A percentile compares a stretch with the other conserved stretches of the same genome.
Evolutionary conservation across 2,113 vertebrate species (phyloP).

Genomic region (Oncorhynchus tshawytscha): DNA sequence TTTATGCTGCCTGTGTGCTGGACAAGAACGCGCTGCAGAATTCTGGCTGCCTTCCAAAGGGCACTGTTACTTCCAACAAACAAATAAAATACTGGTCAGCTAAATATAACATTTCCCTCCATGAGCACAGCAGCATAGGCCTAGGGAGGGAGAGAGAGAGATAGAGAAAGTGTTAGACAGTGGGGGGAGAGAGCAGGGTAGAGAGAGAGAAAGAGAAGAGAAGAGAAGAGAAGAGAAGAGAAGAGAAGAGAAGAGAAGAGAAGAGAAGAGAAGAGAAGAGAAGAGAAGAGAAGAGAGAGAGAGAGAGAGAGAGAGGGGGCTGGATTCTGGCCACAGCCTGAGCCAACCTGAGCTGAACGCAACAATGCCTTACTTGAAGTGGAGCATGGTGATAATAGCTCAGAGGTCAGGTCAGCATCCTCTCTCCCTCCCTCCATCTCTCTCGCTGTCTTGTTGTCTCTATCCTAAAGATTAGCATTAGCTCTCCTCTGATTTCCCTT

Average conservation of each 20-base stretch:
- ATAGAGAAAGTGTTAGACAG: not conserved
- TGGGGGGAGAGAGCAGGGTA: not conserved
- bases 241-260: no score
- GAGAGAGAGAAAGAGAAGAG: not conserved
- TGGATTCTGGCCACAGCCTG: not conserved
- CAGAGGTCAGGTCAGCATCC: constrained; percentile 28
- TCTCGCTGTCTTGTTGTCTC: not conserved
- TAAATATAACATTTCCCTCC: constrained; percentile 70
- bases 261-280: no score
- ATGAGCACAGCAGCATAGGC: not conserved
- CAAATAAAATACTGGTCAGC: constrained; percentile 72
- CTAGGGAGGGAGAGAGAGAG: no score
- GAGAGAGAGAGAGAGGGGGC: no score
- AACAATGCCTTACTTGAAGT: constrained; percentile 42
- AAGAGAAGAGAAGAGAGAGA: no score
- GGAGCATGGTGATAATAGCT: constrained; percentile 28
- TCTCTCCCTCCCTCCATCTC: not conserved
- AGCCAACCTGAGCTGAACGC: constrained; percentile 35
- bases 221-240: no score
- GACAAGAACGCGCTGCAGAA: constrained; percentile 49
- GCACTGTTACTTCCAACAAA: constrained; percentile 66
- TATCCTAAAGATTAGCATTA: constrained; percentile 23
- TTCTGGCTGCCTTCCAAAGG: constrained; percentile 68
- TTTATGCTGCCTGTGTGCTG: constrained; percentile 23
- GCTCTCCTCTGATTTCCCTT: constrained; percentile 16